Conservation (phyloP, 2,113 vertebrate species). For the Sinocyclocheilus grahami region DNA sequence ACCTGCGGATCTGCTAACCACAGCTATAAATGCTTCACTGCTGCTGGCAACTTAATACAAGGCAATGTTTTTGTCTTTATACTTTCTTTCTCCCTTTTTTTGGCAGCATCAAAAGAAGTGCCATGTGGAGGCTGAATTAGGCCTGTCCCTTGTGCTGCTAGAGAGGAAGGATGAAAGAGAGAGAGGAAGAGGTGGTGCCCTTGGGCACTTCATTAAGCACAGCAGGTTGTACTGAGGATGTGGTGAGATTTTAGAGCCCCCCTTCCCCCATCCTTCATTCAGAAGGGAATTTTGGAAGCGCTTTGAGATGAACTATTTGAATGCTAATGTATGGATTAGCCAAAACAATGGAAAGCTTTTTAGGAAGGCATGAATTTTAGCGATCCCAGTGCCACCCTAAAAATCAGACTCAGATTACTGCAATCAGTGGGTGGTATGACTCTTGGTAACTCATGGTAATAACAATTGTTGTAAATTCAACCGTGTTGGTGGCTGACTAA, state of each 20-base stretch:
- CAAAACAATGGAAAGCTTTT: slow-evolving; percentile 11
- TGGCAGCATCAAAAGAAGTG: slow-evolving; percentile 2
- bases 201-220: slow-evolving; percentile 41
- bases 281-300: slow-evolving; percentile 21
- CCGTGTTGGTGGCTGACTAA: too few relatives aligned
- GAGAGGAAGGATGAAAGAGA: slow-evolving; percentile 5
- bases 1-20: neutral
- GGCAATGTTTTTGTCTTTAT: neutral
- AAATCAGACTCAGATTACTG: neutral
- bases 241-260: slow-evolving; percentile 41
- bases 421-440: neutral
- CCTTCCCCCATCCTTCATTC: neutral
- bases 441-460: neutral
- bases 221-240: slow-evolving; percentile 49
- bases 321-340: slow-evolving; percentile 26
- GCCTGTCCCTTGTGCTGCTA: neutral
- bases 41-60: slow-evolving; percentile 20
- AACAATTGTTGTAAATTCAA: too few relatives aligned
- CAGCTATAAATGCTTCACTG: slow-evolving; percentile 20
- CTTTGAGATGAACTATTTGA: neutral
- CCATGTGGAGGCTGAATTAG: slow-evolving; percentile 28
- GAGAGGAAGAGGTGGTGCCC: slow-evolving; percentile 3
- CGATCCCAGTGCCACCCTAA: neutral
- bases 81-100: neutral
- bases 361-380: neutral